Evolutionary conservation across 2,797 vertebrate genomes (phyloP).

Genomic region (Parauchenoglanis punctatus): DNA sequence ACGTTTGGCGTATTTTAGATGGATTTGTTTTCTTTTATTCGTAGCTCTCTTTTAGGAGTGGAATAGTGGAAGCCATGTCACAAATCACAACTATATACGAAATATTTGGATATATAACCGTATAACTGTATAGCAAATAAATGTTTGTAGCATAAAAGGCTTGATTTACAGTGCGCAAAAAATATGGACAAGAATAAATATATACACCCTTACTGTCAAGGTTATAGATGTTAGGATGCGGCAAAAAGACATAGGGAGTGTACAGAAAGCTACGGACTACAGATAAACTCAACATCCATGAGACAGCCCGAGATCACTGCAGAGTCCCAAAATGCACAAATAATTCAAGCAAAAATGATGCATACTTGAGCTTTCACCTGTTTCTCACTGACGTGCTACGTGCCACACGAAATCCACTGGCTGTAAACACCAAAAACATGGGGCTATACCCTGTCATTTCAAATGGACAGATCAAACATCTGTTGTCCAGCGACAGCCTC

Average conservation of each 20-base stretch:
- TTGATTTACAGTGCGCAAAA: not conserved
- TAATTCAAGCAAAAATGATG: not conserved
- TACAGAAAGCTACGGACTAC: not conserved
- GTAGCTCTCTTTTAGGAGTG: not conserved
- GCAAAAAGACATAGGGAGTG: too few species aligned
- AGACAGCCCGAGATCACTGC: not conserved
- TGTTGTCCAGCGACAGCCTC: not conserved
- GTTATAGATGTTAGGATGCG: not conserved
- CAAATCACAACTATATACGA: not conserved
- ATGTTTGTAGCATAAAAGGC: not conserved
- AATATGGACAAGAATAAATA: not conserved
- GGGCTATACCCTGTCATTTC: too few species aligned
- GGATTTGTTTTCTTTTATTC: not conserved
- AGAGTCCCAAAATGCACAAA: not conserved
- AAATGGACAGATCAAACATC: not conserved
- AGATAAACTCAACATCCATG: not conserved
- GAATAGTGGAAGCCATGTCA: not conserved
- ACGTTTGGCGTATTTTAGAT: not conserved
- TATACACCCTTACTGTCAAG: not conserved
- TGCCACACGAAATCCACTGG: not conserved
- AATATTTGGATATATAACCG: not conserved
- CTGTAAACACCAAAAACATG: not conserved
- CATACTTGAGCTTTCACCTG: not conserved
- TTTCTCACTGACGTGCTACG: not conserved
- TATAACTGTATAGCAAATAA: not conserved